These are phyloP conservation scores for Sebastes dallii DNA, from an alignment of 2,797 vertebrate species.

Conservation along the genomic window DNA sequence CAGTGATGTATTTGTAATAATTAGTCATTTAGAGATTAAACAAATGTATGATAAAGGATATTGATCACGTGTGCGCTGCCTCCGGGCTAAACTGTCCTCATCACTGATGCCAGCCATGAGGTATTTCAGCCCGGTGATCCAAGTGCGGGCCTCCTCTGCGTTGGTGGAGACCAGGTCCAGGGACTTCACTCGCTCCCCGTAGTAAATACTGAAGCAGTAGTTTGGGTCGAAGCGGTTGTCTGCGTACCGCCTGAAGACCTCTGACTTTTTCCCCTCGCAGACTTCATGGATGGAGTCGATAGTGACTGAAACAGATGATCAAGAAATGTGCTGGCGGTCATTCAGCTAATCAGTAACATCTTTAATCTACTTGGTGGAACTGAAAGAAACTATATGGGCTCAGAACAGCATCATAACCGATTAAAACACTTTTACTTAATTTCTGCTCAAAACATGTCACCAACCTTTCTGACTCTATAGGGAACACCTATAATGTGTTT, in stretches of 20 bases:
- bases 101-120: slow-evolving; percentile 97
- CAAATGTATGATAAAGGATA: slow-evolving; percentile 85
- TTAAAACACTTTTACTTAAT: background rate
- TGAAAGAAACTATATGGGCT: background rate
- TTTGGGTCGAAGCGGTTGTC: slow-evolving; percentile 92
- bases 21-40: background rate
- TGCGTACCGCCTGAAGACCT: slow-evolving; percentile 92
- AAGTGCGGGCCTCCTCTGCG: slow-evolving; percentile 89
- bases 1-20: background rate
- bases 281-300: slow-evolving; percentile 98
- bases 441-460: background rate
- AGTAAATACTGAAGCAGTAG: slow-evolving; percentile 98
- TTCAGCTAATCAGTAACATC: background rate
- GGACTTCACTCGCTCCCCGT: slow-evolving; percentile 91
- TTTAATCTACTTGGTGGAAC: background rate
- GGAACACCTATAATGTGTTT: background rate
- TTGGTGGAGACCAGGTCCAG: slow-evolving; percentile 92
- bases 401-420: background rate
- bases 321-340: background rate
- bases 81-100: slow-evolving; percentile 93
- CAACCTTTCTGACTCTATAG: background rate
- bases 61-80: slow-evolving; percentile 96
- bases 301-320: slow-evolving; percentile 82
- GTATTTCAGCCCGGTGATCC: slow-evolving; percentile 96
- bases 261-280: slow-evolving; percentile 93